A percentile compares a stretch with the other conserved stretches of the same genome.
phyloP scores from a whole-genome alignment of 2,888 invertebrate genomes.

The Xestia rhomboidea region DNA sequence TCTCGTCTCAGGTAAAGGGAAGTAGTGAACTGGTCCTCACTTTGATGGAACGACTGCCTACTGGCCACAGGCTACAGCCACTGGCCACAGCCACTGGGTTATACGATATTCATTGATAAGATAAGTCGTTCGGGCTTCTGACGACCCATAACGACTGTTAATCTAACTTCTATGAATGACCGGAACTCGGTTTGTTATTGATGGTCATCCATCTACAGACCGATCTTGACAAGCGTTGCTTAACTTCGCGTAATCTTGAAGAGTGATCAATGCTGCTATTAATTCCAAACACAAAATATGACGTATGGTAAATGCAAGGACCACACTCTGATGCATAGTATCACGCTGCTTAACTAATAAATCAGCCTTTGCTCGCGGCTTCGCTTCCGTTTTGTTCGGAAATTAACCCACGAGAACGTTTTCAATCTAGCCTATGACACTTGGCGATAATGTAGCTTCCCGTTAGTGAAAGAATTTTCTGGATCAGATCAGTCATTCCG shows the following conservation, averaged over 20 bases:
- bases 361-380: background rate
- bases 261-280: too few species aligned
- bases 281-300: background rate
- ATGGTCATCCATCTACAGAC: background rate
- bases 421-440: too few species aligned
- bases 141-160: background rate
- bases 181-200: background rate
- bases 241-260: too few species aligned
- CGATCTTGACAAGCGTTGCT: background rate
- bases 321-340: background rate
- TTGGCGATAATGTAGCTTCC: too few species aligned
- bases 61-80: too few species aligned
- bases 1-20: too few species aligned
- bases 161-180: background rate
- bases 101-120: background rate
- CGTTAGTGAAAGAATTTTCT: too few species aligned
- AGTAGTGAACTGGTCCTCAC: too few species aligned
- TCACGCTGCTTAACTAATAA: background rate
- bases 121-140: background rate
- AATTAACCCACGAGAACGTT: too few species aligned
- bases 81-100: background rate
- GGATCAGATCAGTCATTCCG: too few species aligned
- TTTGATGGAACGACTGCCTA: too few species aligned
- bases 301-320: background rate
- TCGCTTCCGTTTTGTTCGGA: too few species aligned